A percentile compares a stretch with the other conserved stretches of the same genome.
phyloP scores from a whole-genome alignment of 53 echinoderm and acorn worm species.

The Holothuria scabra region DNA sequence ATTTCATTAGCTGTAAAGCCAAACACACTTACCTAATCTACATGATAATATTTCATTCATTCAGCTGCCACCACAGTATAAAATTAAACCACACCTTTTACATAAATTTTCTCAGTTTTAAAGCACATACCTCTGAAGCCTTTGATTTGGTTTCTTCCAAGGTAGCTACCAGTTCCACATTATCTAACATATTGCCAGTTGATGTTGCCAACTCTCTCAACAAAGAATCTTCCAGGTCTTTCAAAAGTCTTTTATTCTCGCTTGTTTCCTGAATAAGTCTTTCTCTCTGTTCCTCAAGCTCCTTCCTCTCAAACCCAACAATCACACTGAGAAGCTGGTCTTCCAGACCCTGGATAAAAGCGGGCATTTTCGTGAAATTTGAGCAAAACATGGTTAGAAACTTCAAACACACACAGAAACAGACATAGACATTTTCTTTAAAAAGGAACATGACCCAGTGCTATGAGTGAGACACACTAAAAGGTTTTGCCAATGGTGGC shows the following conservation, averaged over 20 bases:
- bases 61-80: too few relatives aligned
- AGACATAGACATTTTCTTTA: too few relatives aligned
- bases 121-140: slow-evolving; percentile 89
- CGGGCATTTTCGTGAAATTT: too few relatives aligned
- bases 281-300: slow-evolving; percentile 98
- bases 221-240: slow-evolving; percentile 96
- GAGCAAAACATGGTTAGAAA: too few relatives aligned
- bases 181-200: slow-evolving; percentile 99
- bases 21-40: too few relatives aligned
- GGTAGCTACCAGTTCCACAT: slow-evolving; percentile 90
- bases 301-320: slow-evolving; percentile 98
- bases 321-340: slow-evolving; percentile 98
- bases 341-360: slow-evolving; percentile 82
- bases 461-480: too few relatives aligned
- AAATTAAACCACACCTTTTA: too few relatives aligned
- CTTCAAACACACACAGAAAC: too few relatives aligned
- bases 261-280: slow-evolving; percentile 98
- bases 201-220: slow-evolving; percentile 97
- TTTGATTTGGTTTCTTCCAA: slow-evolving; percentile 99
- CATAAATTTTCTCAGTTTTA: too few relatives aligned
- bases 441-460: too few relatives aligned
- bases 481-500: too few relatives aligned
- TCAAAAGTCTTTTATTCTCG: slow-evolving; percentile 90
- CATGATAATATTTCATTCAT: too few relatives aligned
- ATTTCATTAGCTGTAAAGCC: not conserved